A percentile compares a stretch with the other conserved stretches of the same genome.
These are phyloP conservation scores for Mus caroli DNA, from an alignment of 2,797 vertebrate species.

Conservation along the genomic window DNA sequence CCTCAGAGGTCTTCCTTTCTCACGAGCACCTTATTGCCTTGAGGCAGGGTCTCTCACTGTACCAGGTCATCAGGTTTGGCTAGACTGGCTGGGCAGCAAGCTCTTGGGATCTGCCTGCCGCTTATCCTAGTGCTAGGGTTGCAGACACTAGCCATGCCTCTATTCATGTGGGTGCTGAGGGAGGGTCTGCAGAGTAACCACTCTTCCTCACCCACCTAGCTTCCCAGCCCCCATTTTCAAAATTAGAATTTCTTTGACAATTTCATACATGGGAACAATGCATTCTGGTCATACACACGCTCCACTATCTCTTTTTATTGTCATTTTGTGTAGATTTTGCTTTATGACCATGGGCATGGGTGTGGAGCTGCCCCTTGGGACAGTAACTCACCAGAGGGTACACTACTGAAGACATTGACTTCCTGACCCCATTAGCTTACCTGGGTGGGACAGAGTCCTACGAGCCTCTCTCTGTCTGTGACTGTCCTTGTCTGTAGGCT, in stretches of 20 bases:
- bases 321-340: background rate
- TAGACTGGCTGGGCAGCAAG: background rate
- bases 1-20: background rate
- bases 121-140: background rate
- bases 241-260: background rate
- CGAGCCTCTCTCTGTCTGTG: background rate
- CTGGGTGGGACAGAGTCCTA: too few relatives aligned
- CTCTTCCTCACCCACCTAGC: background rate
- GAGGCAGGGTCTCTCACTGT: background rate
- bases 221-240: background rate
- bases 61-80: background rate
- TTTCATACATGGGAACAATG: background rate
- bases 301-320: background rate
- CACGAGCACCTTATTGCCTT: background rate
- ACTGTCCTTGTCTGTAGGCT: too few relatives aligned
- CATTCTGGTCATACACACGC: background rate
- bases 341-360: background rate
- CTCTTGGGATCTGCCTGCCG: background rate
- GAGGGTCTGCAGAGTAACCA: too few relatives aligned
- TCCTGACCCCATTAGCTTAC: background rate
- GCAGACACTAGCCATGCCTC: background rate
- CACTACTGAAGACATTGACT: background rate
- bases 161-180: background rate
- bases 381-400: background rate
- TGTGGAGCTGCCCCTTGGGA: background rate